Percentiles rank a stretch among this genome's conserved stretches.
These are phyloP conservation scores for Allobates femoralis DNA, from an alignment of 2,797 vertebrate species.

Conservation along the genomic window DNA sequence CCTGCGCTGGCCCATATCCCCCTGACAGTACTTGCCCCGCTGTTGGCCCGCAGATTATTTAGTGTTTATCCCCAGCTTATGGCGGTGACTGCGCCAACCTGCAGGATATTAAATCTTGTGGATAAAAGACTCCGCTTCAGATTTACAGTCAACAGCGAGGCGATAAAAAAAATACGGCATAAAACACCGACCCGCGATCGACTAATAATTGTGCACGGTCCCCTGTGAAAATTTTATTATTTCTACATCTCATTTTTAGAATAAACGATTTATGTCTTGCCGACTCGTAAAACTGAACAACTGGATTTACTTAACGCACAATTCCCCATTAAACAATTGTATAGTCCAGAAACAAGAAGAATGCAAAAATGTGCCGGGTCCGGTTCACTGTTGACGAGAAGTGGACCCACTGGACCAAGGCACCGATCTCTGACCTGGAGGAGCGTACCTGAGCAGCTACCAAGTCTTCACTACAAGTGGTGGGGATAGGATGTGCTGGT, in stretches of 20 bases:
- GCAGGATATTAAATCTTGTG: not conserved
- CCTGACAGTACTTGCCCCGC: conserved; percentile 25
- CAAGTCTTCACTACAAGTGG: too few species aligned
- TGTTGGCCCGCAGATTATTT: conserved; percentile 1
- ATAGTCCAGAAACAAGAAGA: too few species aligned
- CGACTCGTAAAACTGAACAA: not conserved
- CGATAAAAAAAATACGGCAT: not conserved
- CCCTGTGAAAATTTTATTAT: not conserved
- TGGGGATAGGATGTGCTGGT: too few species aligned
- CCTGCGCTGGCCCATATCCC: not conserved
- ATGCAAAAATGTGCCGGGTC: too few species aligned
- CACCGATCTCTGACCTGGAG: too few species aligned
- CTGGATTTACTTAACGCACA: not conserved
- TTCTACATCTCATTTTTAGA: not conserved
- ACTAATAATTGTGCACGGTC: not conserved
- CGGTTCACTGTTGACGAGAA: too few species aligned
- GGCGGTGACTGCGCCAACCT: not conserved
- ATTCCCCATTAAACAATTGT: not conserved
- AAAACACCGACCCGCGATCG: not conserved
- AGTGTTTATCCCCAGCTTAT: not conserved
- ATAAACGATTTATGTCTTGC: not conserved
- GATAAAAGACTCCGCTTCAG: not conserved
- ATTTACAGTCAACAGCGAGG: not conserved
- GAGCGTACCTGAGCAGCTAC: too few species aligned
- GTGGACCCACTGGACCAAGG: too few species aligned